Base-by-base conservation (phyloP, 2,888 invertebrate species). In the Lepidocyrtoides sp. region DNA sequence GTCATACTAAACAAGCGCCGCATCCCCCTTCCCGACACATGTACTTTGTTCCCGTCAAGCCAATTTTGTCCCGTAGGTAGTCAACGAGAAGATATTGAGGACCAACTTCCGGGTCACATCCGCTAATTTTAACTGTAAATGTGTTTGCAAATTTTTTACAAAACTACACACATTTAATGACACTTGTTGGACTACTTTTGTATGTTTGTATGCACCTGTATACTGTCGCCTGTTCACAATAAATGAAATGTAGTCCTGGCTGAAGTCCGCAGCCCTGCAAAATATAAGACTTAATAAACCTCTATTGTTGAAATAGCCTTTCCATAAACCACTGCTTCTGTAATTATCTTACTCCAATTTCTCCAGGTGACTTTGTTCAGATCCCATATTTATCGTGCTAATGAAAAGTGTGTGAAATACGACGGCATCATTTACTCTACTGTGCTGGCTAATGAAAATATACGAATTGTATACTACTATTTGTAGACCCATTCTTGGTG, bases 11-110 rank as follows among this genome's bases (percentile, higher is more conserved):
- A 12, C 63, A 14, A 0, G 8, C 72, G 0, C 97, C 97, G 94
- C 97, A 97, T 0, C 97, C 97, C 0, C 97, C 92, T 63, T 97
- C 97, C 32, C 96, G 96, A 93, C 94, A 94, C 91, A 92, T 92
- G 41, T 88, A 92, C 32, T 94, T 94, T 0, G 94, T 94, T 23
- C 94, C 94, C 57, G 82, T 92, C 32, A 0, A 8, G 4, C 23
- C 20, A 23, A 26, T 2, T 26, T 26, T 51, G n/a, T 10, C 1
- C 2, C 17, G 1, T 17, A 51, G 17, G 17, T 17, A 51, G 17
- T 51, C 51, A 51, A 51, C 51, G 4, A 51, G 17, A 1, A 51
- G 2, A 51, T 51, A 51, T n/a, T n/a, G 14, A 3, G 51, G 51
- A 2, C 51, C 51, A 17, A 51, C n/a, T n/a, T 51, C 51, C 0